Evolutionary conservation across 2,797 vertebrate species (phyloP).

Genomic region (Chromis chromis): DNA sequence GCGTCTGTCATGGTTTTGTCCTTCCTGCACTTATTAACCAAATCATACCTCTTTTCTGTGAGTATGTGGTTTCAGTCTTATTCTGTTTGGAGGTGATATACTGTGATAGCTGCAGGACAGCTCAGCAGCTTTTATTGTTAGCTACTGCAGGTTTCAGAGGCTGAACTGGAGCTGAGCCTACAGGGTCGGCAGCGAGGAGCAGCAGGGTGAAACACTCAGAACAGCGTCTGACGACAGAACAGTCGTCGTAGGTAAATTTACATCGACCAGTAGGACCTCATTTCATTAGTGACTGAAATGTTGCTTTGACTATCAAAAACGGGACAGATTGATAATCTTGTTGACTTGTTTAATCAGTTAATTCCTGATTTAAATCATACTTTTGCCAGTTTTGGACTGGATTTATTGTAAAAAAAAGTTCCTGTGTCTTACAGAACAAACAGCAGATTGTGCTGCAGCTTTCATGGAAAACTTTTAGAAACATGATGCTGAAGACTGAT

Average conservation of each 20-base stretch:
- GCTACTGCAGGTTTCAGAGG: conserved; percentile 18
- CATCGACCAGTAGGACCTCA: not conserved
- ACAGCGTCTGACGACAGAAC: conserved; percentile 1
- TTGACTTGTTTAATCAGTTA: too few species aligned
- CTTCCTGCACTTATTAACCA: not conserved
- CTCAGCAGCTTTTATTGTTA: conserved; percentile 31
- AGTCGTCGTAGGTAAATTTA: not conserved
- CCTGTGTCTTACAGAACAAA: too few species aligned
- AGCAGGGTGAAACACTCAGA: not conserved
- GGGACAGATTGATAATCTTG: too few species aligned
- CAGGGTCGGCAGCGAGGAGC: not conserved
- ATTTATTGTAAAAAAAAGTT: too few species aligned
- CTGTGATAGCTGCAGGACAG: not conserved
- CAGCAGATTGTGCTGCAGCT: too few species aligned
- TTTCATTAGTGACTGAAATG: too few species aligned
- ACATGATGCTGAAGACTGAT: too few species aligned
- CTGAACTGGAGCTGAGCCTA: not conserved
- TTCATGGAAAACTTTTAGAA: too few species aligned
- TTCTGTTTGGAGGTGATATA: not conserved
- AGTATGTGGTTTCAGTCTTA: not conserved
- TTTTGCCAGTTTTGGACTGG: too few species aligned
- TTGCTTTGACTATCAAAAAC: not conserved
- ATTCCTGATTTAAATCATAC: too few species aligned
- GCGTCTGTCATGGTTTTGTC: not conserved
- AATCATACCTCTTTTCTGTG: not conserved